Evolutionary conservation across 2,113 vertebrate genomes (phyloP).

Genomic region (Hippocampus guttulatus): DNA sequence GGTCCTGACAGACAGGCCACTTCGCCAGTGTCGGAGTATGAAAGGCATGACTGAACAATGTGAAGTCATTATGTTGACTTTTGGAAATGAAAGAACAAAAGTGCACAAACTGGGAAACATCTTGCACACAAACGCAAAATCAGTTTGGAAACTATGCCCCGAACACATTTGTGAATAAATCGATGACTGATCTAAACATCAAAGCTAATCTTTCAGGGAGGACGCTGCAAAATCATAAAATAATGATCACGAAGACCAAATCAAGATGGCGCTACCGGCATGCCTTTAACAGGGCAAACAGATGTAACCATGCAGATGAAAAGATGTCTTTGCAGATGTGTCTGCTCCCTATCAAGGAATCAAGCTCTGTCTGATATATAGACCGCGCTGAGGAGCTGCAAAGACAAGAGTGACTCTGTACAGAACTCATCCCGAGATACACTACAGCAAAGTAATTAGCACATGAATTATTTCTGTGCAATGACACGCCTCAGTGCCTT

Average conservation of each 20-base stretch:
- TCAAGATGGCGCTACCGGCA: neutral
- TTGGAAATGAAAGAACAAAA: conserved; percentile 42
- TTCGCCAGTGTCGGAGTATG: conserved; percentile 47
- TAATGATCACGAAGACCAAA: neutral
- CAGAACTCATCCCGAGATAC: conserved; percentile 56
- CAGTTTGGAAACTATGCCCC: neutral
- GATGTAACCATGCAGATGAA: neutral
- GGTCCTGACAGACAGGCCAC: conserved; percentile 59
- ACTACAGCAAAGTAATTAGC: conserved; percentile 63
- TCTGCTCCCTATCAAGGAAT: conserved; percentile 55
- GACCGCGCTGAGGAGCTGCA: conserved; percentile 35
- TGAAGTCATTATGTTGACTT: conserved; percentile 56
- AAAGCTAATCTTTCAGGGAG: neutral
- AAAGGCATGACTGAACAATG: conserved; percentile 60
- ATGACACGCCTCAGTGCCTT: conserved; percentile 59
- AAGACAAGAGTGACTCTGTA: conserved; percentile 42
- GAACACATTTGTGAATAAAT: neutral
- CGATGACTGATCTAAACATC: neutral
- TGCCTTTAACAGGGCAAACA: neutral
- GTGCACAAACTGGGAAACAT: conserved; percentile 7
- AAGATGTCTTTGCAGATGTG: conserved; percentile 39
- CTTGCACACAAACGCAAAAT: conserved; percentile 5
- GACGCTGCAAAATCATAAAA: neutral
- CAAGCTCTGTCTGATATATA: conserved; percentile 48
- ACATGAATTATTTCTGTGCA: conserved; percentile 65